Evolutionary conservation across 2,113 vertebrate genomes (phyloP).

Genomic region (zebrafish (Danio rerio)): GRCz12tu NC_133187.1:19607001-19607500

Average conservation of each 20-base stretch:
- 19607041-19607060: conserved; percentile 74
- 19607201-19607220: not conserved
- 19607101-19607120: conserved; percentile 59
- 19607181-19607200: conserved; percentile 15
- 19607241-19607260: not conserved
- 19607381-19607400: not conserved
- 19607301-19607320: not conserved
- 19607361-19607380: not conserved
- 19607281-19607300: not conserved
- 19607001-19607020: conserved; percentile 29
- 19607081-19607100: conserved; percentile 63
- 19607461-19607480: too few relatives aligned
- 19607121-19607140: conserved; percentile 42
- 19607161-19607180: conserved; percentile 36
- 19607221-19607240: not conserved
- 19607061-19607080: conserved; percentile 57
- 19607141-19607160: not conserved
- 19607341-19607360: not conserved
- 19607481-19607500: too few relatives aligned
- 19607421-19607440: not conserved
- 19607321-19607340: conserved; percentile 19
- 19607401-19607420: not conserved
- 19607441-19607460: too few relatives aligned
- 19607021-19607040: conserved; percentile 70
- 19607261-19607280: not conserved